Base-by-base conservation (phyloP, 1,140 invertebrate species). In the Dreissena rostriformis region DNA sequence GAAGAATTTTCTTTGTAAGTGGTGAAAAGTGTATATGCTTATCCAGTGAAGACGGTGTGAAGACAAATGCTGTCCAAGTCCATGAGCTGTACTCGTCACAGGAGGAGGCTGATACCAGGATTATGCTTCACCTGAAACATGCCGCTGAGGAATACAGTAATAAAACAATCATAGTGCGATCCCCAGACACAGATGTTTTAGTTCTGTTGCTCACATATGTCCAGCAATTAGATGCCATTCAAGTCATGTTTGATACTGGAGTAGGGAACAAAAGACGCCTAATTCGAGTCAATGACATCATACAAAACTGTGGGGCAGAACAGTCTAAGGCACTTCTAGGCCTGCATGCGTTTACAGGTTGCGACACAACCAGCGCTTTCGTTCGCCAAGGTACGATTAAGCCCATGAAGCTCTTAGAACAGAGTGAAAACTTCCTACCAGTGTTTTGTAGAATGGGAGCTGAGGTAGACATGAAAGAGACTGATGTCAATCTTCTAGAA, bases 331-430 rank as follows among this genome's bases (percentile, higher is more conserved):
- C 52, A 73, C 12, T 73, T 17, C 49, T 55, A 52, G 71, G 39
- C 11, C 14, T 73, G 15, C 71, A 73, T 73, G 19, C 15, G 14
- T 55, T 73, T 52, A 22, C 71, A 19, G 71, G 71, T 19, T 73
- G 71, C 26, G 71, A 73, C 49, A 73, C 71, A 24, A 73, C 71
- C 7, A 73, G 71, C 24, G 71, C 71, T 17, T 73, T 73, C 26
- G 71, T 73, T 19, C 39, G 71, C 7, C 17, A 55, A 73, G 71
- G 71, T 15, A 73, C 52, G 53, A 8, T 73, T 15, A 73, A 51
- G 17, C 49, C 71, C 17, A 8, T 73, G 14, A 73, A 53, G 6
- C n/a, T 73, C 22, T 12, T 26, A 19, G 22, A 73, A 19, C 49
- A 72, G 49, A n/a, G 51, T 72, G 39, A 49, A 53, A 22, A 53